Evolutionary conservation across 2,797 vertebrate genomes (phyloP).

Genomic region (Buphagus erythrorhynchus): DNA sequence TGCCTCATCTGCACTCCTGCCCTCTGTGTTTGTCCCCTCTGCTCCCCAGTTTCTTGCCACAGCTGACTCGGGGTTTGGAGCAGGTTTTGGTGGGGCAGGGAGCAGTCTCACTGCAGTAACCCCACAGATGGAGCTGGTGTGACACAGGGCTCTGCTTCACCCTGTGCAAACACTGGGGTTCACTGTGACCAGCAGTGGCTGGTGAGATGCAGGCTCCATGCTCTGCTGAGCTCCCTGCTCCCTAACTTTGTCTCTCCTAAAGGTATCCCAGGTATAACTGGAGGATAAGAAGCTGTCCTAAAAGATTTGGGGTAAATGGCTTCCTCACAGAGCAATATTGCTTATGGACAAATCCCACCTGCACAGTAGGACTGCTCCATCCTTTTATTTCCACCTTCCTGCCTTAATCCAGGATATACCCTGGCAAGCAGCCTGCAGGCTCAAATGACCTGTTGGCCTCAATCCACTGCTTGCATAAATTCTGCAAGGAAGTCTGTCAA

Average conservation of each 20-base stretch:
- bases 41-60: background rate
- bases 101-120: background rate
- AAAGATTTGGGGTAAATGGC: background rate
- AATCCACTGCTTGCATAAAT: background rate
- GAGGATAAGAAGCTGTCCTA: background rate
- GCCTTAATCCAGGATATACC: background rate
- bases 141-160: background rate
- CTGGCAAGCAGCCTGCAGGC: background rate
- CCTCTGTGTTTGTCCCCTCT: accelerated
- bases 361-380: background rate
- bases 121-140: accelerated
- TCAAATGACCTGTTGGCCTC: background rate
- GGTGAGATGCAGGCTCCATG: accelerated
- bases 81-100: background rate
- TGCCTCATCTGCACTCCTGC: background rate
- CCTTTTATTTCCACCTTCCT: background rate
- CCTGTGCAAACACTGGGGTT: background rate
- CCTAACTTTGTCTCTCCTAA: background rate
- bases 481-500: background rate
- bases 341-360: background rate
- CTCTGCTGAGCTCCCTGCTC: background rate
- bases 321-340: background rate
- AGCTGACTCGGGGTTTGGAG: background rate
- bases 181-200: background rate
- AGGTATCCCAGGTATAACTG: background rate